These are phyloP conservation scores for Acrocephalus arundinaceus DNA, from an alignment of 2,113 vertebrate genomes.

Conservation along the genomic window DNA sequence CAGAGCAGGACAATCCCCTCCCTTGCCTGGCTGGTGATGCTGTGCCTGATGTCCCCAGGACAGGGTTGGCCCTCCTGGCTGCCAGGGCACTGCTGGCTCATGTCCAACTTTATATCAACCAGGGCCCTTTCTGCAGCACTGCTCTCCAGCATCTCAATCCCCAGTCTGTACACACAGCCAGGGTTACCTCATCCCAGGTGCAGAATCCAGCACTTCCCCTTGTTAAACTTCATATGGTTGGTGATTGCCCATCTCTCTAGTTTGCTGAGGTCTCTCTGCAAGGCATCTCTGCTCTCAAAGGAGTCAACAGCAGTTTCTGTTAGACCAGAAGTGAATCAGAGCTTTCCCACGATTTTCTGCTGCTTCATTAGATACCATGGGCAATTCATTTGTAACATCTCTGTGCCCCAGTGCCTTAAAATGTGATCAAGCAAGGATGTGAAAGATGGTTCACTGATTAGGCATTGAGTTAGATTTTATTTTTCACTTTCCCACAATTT, in stretches of 20 bases:
- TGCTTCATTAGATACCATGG: neutral
- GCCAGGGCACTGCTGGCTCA: neutral
- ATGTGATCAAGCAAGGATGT: neutral
- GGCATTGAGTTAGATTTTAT: neutral
- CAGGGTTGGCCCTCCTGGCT: neutral
- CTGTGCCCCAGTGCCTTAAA: neutral
- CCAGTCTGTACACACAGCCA: neutral
- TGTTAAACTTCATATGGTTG: fast-evolving
- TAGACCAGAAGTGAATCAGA: neutral
- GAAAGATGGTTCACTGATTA: neutral
- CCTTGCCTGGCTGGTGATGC: fast-evolving
- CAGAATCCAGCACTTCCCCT: neutral
- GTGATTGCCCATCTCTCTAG: neutral
- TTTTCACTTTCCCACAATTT: neutral
- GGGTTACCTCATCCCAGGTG: neutral
- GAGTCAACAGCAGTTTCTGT: neutral
- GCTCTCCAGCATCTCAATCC: neutral
- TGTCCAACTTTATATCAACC: fast-evolving
- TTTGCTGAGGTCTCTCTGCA: neutral
- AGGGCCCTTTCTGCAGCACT: fast-evolving
- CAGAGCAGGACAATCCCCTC: neutral
- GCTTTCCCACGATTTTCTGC: neutral
- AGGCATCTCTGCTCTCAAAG: neutral
- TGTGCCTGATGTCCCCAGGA: neutral
- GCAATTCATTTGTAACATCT: neutral